These are phyloP conservation scores for Hymenochirus boettgeri DNA, from an alignment of 2,113 vertebrate species.

Conservation along the genomic window DNA sequence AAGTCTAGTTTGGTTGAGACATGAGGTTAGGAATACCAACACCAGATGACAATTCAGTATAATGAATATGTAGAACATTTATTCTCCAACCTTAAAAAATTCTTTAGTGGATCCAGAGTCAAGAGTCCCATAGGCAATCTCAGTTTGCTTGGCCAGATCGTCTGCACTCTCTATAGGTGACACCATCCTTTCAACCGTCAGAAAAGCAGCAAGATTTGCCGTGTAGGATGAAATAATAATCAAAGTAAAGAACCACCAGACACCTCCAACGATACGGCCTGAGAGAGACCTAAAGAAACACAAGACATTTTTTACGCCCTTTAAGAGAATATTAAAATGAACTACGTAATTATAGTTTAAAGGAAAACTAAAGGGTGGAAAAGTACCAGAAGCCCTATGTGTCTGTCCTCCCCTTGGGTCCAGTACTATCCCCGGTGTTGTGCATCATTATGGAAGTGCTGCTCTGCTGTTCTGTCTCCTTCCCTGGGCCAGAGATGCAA, in stretches of 20 bases:
- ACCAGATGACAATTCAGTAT: neutral
- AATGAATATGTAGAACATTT: no score
- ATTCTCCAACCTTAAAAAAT: conserved; percentile 90
- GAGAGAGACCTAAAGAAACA: conserved; percentile 80
- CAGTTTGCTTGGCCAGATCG: conserved; percentile 95
- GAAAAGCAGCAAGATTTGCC: conserved; percentile 95
- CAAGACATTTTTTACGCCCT: no score
- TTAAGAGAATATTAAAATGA: no score
- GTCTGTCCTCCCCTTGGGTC: no score
- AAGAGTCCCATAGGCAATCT: conserved; percentile 94
- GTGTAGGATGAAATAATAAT: conserved; percentile 99
- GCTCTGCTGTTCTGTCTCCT: no score
- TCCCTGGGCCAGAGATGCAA: no score
- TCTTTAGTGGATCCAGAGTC: conserved; percentile 97
- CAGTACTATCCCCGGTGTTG: no score
- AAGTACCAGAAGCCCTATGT: no score
- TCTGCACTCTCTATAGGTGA: conserved; percentile 97
- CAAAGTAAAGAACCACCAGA: conserved; percentile 99
- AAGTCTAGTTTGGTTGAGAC: neutral
- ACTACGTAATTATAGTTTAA: no score
- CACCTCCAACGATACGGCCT: conserved; percentile 92
- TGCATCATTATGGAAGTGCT: no score
- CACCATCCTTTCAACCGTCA: conserved; percentile 98
- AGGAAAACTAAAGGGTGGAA: no score
- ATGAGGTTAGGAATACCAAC: neutral